Conservation (phyloP, 2,113 vertebrate genomes). For the Hassar affinis region DNA sequence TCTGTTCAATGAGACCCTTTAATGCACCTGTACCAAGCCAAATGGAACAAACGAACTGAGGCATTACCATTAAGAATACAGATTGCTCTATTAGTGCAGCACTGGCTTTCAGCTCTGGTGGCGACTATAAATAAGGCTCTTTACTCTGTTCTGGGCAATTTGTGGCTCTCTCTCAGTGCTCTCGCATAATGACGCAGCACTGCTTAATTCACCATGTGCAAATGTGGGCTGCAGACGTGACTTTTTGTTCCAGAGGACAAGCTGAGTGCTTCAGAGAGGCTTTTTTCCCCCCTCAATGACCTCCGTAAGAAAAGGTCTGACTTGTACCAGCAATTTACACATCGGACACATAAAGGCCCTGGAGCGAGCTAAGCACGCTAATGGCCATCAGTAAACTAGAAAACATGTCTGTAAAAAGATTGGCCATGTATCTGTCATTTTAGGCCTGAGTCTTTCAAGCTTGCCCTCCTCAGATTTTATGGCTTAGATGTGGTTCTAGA, state of each 20-base stretch:
- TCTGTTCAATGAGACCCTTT: constrained; percentile 63
- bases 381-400: constrained; percentile 38
- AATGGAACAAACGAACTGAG: constrained; percentile 74
- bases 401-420: constrained; percentile 22
- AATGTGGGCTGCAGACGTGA: constrained; percentile 52
- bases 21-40: constrained; percentile 74
- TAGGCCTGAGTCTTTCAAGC: constrained; percentile 25
- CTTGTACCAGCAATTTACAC: constrained; percentile 43
- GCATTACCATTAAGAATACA: constrained; percentile 77
- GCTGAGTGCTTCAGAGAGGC: constrained; percentile 39
- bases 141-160: constrained; percentile 69
- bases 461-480: constrained; percentile 17
- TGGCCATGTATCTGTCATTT: constrained; percentile 33
- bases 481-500: constrained; percentile 17
- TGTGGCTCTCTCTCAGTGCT: constrained; percentile 58
- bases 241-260: constrained; percentile 52
- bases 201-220: constrained; percentile 62
- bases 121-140: constrained; percentile 70
- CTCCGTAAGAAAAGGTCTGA: constrained; percentile 42
- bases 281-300: constrained; percentile 27
- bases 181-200: constrained; percentile 69
- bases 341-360: constrained; percentile 16
- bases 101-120: constrained; percentile 65
- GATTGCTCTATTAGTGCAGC: constrained; percentile 74
- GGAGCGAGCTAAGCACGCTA: constrained; percentile 26